Evolutionary conservation across 2,888 invertebrate genomes (phyloP).

Genomic region (Brachyopa scutellaris): DNA sequence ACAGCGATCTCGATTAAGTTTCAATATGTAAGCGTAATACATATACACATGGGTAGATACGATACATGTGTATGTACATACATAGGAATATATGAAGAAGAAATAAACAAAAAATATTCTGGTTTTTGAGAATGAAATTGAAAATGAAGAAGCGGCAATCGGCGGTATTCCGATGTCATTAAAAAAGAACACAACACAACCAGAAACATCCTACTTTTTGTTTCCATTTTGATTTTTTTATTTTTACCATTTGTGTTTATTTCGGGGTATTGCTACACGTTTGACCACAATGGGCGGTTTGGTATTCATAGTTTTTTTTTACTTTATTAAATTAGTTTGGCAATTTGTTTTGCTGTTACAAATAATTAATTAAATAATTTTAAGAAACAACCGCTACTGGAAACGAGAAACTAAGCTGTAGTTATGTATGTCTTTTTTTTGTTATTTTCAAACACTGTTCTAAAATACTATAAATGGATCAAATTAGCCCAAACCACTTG

Average conservation of each 20-base stretch:
- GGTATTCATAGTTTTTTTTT: no score
- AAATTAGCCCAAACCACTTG: no score
- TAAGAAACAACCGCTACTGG: no score
- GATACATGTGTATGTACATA: not conserved
- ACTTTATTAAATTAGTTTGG: not conserved
- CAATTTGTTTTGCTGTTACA: not conserved
- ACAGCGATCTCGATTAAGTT: constrained; percentile 52
- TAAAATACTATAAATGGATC: no score
- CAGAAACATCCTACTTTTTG: constrained; percentile 5
- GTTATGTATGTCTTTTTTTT: no score
- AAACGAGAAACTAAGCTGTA: no score
- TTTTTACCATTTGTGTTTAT: not conserved
- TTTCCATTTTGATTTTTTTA: constrained; percentile 11
- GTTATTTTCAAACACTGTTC: no score
- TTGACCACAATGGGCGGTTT: not conserved
- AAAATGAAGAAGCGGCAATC: constrained; percentile 46
- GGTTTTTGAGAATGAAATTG: constrained; percentile 25
- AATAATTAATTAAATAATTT: no score
- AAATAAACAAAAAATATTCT: constrained; percentile 7
- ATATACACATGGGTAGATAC: not conserved
- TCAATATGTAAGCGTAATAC: not conserved
- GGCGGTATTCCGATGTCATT: constrained; percentile 32
- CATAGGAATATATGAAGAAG: not conserved
- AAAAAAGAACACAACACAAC: constrained; percentile 40
- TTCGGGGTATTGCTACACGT: not conserved